Base-by-base conservation (phyloP, 2,113 vertebrate species). In the Cyanistes caeruleus region DNA sequence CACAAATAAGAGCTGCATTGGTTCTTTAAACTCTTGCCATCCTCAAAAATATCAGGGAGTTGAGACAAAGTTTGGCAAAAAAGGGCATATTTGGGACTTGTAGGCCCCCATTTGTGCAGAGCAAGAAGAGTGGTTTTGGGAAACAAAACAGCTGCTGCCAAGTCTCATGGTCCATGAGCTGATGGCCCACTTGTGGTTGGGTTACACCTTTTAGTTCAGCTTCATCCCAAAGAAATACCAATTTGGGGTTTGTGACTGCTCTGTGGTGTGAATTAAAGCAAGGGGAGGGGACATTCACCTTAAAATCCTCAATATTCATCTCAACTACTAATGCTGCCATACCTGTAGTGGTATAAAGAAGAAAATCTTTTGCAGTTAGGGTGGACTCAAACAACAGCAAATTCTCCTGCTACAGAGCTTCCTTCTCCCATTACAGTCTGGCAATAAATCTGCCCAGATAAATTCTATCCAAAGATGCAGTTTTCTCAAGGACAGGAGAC, bases 281-380 rank as follows among this genome's bases (percentile, higher is more conserved):
- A 2, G 5, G 11, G 11, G 27, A 72, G 7, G 2, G 3, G 30
- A 48, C 33, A 17, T 30, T 72, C 67, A 63, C 55, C 37, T 56
- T 14, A 48, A 69, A 84, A 69, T 39, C 14, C 20, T 53, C 27
- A 30, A 15, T 69, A 64, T 11, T 56, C 10, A 41, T 31, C 22
- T 41, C 19, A 56, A 6, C 13, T 56, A 11, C 33, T 60, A 48
- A 76, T 0, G 0, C 5, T 51, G 55, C 21, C 41, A 55, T 12
- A 37, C 2, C 31, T 17, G 31, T 5, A 15, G 15, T 4, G 7
- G 10, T 31, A n/a, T 11, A 28, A 55, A 79, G 21, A 59, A 23
- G 27, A 86, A 91, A 81, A 48, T 31, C 30, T 31, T 76, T 84
- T 21, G 11, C 16, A n/a, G 16, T 11, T 69, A 30, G 3, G 60